Percentiles rank a stretch among this genome's conserved stretches.
Conservation (phyloP, 2,113 vertebrate genomes). For the Prunella himalayana region DNA sequence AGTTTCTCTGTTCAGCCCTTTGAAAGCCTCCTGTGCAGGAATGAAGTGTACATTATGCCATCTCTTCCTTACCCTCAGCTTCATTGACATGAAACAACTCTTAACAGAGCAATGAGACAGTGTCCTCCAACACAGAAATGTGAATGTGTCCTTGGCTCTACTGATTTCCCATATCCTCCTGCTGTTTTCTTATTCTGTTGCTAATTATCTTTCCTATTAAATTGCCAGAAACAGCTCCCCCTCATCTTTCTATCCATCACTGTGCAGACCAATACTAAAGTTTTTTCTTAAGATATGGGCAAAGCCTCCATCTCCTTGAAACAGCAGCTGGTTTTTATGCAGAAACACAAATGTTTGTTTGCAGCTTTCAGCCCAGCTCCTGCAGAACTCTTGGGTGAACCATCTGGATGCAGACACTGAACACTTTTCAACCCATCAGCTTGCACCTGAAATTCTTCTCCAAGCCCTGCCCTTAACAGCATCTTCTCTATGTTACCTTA, state of each 20-base stretch:
- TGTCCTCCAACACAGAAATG: background rate
- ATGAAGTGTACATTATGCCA: background rate
- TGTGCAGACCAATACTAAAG: background rate
- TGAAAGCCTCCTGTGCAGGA: background rate
- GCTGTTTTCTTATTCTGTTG: background rate
- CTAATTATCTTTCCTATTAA: slow-evolving; percentile 28
- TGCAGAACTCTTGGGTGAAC: background rate
- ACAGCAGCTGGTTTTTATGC: background rate
- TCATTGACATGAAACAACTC: background rate
- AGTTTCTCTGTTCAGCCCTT: background rate
- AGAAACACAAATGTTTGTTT: background rate
- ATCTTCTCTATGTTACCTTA: background rate
- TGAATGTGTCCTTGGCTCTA: background rate
- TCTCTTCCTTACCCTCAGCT: background rate
- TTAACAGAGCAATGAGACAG: background rate
- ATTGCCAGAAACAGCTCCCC: background rate
- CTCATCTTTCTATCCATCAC: background rate
- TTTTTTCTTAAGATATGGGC: background rate
- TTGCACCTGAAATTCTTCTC: background rate
- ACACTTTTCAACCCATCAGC: background rate
- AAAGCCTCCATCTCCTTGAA: background rate
- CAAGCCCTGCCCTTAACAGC: background rate
- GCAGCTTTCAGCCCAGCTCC: slow-evolving; percentile 4
- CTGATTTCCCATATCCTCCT: background rate
- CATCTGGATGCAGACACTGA: background rate